These are phyloP conservation scores for Diadumene lineata DNA, from an alignment of 92 coral and sea anemone species.

Conservation along the genomic window DNA sequence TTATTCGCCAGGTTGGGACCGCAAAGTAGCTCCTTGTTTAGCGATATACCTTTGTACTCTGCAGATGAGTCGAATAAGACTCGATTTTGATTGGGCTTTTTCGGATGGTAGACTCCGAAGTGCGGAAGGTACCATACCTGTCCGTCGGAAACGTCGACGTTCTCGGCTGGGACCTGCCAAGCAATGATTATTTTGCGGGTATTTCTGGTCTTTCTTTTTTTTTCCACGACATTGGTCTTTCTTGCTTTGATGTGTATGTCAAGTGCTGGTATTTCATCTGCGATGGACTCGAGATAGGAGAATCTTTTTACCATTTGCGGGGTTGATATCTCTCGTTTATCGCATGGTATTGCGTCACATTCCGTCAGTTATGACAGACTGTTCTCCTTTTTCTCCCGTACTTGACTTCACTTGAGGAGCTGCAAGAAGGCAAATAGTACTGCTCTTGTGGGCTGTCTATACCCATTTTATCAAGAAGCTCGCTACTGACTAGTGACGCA, in stretches of 20 bases:
- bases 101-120: slow-evolving; percentile 51
- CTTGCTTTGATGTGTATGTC: slow-evolving; percentile 43
- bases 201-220: background rate
- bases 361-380: slow-evolving; percentile 40
- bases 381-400: slow-evolving; percentile 6
- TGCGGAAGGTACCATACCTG: slow-evolving; percentile 54
- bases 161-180: slow-evolving; percentile 17
- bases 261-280: slow-evolving; percentile 46
- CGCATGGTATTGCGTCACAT: slow-evolving; percentile 43
- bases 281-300: slow-evolving; percentile 40
- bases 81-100: slow-evolving; percentile 38
- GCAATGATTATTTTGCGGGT: background rate
- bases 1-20: slow-evolving; percentile 63
- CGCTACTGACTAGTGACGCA: slow-evolving; percentile 31
- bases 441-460: slow-evolving; percentile 21
- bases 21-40: slow-evolving; percentile 46
- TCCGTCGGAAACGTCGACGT: background rate
- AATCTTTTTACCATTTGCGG: slow-evolving; percentile 43
- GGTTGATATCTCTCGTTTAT: slow-evolving; percentile 45
- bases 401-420: slow-evolving; percentile 15
- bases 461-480: slow-evolving; percentile 24
- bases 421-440: slow-evolving; percentile 27
- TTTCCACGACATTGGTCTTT: slow-evolving; percentile 6
- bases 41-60: slow-evolving; percentile 46
- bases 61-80: slow-evolving; percentile 56